These are phyloP conservation scores for Myodes glareolus DNA, from an alignment of 2,113 vertebrate species.

Conservation along the genomic window DNA sequence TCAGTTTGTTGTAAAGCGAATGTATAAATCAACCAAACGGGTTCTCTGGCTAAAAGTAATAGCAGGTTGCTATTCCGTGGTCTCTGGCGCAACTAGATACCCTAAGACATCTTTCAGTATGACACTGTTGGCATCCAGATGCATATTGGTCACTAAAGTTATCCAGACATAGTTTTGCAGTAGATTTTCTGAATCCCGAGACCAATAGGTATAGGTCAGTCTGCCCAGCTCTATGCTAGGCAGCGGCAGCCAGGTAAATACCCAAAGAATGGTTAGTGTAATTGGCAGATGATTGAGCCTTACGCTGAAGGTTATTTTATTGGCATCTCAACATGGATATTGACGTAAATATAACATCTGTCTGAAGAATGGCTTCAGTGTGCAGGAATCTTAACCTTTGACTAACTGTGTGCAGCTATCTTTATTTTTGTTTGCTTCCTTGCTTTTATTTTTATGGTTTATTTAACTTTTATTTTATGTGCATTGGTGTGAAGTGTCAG, in stretches of 20 bases:
- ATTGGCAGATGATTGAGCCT: neutral
- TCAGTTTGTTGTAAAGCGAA: slow-evolving; percentile 44
- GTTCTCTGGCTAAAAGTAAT: neutral
- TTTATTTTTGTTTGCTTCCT: neutral
- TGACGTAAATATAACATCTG: neutral
- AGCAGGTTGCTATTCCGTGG: neutral
- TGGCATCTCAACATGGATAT: slow-evolving; percentile 24
- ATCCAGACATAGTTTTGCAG: neutral
- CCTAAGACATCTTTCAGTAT: neutral
- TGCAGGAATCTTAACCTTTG: slow-evolving; percentile 38
- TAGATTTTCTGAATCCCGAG: neutral
- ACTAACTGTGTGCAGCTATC: neutral
- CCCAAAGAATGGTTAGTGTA: neutral
- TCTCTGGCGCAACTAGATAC: neutral
- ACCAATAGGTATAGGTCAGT: neutral
- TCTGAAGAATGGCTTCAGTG: slow-evolving; percentile 25
- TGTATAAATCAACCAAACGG: neutral
- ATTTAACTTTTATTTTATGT: too few relatives aligned
- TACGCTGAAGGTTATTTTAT: neutral
- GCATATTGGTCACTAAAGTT: neutral
- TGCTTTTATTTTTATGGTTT: too few relatives aligned
- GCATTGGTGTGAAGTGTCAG: too few relatives aligned
- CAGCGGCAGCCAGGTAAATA: neutral
- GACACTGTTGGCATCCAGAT: neutral
- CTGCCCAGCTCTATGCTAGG: neutral